phyloP scores from a whole-genome alignment of 2,888 invertebrate genomes.

The Machimus rusticus region DNA sequence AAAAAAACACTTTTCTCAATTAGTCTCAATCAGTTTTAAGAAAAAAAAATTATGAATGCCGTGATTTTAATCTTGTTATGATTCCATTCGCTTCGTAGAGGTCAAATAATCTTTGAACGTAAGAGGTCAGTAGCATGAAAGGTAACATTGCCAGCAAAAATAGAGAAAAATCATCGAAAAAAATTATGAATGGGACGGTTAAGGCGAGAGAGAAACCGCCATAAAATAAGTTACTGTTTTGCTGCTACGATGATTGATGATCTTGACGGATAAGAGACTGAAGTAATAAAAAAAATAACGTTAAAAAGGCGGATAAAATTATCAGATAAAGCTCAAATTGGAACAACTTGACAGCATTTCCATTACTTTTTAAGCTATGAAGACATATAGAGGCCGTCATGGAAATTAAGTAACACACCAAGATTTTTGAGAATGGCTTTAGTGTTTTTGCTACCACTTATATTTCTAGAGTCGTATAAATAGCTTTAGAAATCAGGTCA shows the following conservation, averaged over 20 bases:
- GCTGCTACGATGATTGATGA: background rate
- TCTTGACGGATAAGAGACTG: background rate
- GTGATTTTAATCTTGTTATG: background rate
- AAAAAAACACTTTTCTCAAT: background rate
- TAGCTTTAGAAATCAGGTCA: background rate
- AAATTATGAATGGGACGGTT: background rate
- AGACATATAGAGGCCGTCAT: background rate
- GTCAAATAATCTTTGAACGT: background rate
- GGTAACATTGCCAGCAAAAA: background rate
- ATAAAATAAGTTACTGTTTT: background rate
- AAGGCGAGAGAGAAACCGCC: background rate
- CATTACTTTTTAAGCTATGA: background rate
- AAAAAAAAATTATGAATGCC: background rate
- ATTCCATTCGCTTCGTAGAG: background rate
- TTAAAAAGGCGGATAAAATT: background rate
- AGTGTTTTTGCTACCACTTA: background rate
- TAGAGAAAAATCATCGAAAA: background rate
- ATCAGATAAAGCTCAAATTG: background rate
- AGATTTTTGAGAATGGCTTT: background rate
- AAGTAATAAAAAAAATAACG: background rate
- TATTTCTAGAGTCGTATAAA: background rate
- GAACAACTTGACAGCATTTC: background rate
- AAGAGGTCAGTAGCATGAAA: background rate
- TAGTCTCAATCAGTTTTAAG: background rate
- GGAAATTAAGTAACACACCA: background rate